Percentiles rank a stretch among this genome's conserved stretches.
These are phyloP conservation scores for Loriculus beryllinus DNA, from an alignment of 2,797 vertebrate genomes.

Conservation along the genomic window DNA sequence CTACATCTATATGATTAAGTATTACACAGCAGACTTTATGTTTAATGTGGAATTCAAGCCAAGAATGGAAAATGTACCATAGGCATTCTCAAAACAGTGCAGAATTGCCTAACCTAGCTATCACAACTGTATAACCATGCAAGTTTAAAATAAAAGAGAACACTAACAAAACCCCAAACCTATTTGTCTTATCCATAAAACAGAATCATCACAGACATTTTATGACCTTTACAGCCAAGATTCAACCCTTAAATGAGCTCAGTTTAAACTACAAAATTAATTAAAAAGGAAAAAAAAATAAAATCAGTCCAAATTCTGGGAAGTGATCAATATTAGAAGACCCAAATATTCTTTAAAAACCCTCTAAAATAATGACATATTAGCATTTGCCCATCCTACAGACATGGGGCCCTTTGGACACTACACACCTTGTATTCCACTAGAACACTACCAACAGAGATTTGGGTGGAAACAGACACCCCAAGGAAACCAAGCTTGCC, in stretches of 20 bases:
- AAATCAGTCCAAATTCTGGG: background rate
- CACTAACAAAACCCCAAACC: background rate
- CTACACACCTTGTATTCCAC: background rate
- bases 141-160: background rate
- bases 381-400: background rate
- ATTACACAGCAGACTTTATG: background rate
- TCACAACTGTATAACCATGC: background rate
- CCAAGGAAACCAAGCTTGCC: background rate
- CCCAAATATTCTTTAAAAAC: background rate
- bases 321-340: background rate
- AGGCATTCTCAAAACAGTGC: background rate
- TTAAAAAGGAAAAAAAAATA: background rate
- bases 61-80: background rate
- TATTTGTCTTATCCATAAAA: background rate
- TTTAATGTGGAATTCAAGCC: background rate
- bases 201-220: background rate
- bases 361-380: background rate
- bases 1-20: background rate
- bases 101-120: background rate
- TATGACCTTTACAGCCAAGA: background rate
- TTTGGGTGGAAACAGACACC: background rate
- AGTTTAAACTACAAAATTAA: background rate
- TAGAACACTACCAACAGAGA: background rate
- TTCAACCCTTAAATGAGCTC: background rate
- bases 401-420: accelerated